Conservation (phyloP, 2,113 vertebrate species). For the Cololabis saira region DNA sequence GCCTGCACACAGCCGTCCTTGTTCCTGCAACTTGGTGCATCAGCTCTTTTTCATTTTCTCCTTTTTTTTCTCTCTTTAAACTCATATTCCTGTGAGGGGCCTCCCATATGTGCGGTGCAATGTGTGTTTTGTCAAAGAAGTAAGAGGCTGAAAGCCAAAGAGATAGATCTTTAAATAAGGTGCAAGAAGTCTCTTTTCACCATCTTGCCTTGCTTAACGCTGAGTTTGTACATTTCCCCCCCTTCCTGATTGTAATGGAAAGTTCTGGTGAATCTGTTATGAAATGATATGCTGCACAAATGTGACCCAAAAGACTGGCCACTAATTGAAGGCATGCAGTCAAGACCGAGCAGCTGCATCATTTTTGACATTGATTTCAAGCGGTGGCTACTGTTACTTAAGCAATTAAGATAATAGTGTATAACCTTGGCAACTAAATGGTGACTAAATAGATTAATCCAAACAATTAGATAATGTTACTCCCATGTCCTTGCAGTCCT, state of each 20-base stretch:
- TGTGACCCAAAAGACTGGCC: constrained; percentile 36
- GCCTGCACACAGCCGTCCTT: constrained; percentile 69
- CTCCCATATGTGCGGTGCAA: constrained; percentile 62
- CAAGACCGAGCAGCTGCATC: constrained; percentile 26
- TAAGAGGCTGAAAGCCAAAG: constrained; percentile 26
- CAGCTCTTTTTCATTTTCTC: constrained; percentile 47
- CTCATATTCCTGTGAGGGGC: constrained; percentile 72
- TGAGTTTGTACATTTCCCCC: constrained; percentile 55
- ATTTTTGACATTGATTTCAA: constrained; percentile 45
- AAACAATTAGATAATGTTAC: constrained; percentile 17
- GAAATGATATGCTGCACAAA: constrained; percentile 50
- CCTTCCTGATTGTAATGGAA: constrained; percentile 53
- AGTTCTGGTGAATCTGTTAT: constrained; percentile 46
- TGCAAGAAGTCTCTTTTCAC: constrained; percentile 35
- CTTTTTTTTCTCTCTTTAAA: constrained; percentile 37
- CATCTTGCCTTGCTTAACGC: constrained; percentile 26
- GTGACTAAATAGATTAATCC: constrained; percentile 19
- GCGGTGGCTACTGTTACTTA: constrained; percentile 41
- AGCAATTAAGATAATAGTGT: constrained; percentile 40
- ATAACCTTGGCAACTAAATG: constrained; percentile 20
- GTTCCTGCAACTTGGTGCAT: constrained; percentile 66
- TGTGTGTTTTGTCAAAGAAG: constrained; percentile 61
- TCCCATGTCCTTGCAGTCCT: constrained; percentile 4
- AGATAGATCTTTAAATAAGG: constrained; percentile 47
- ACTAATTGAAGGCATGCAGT: constrained; percentile 56